phyloP scores from a whole-genome alignment of 1,140 invertebrate species.

The Thaumatotibia leucotreta region DNA sequence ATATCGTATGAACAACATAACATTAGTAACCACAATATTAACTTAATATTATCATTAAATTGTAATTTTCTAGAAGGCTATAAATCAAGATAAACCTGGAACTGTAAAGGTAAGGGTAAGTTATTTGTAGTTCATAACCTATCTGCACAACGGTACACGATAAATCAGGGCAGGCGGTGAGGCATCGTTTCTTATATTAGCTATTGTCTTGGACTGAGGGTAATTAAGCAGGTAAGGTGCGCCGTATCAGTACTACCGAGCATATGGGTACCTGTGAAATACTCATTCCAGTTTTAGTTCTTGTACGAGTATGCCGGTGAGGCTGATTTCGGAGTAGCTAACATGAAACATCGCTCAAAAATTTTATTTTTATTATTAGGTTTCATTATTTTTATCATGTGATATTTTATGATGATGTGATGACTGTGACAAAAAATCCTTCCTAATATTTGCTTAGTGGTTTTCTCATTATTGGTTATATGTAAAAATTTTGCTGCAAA shows the following conservation, averaged over 20 bases:
- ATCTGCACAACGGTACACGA: conserved; percentile 39
- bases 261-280: not conserved
- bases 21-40: not conserved
- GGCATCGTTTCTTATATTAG: conserved; percentile 65
- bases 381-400: no score
- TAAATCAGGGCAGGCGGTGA: conserved; percentile 61
- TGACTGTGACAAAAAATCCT: no score
- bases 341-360: no score
- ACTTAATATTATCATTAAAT: not conserved
- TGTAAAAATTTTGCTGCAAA: no score
- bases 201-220: conserved; percentile 60
- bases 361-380: no score
- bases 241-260: not conserved
- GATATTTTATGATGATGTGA: no score
- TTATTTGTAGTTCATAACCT: conserved; percentile 43
- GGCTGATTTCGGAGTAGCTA: no score
- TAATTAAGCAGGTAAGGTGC: conserved; percentile 49
- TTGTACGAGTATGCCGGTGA: not conserved
- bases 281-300: not conserved
- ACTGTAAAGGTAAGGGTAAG: not conserved
- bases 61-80: not conserved
- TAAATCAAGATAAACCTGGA: not conserved
- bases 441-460: no score
- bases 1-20: no score
- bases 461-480: no score